These are phyloP conservation scores for Zele albiditarsus DNA, from an alignment of 2,888 invertebrate genomes.

Conservation along the genomic window DNA sequence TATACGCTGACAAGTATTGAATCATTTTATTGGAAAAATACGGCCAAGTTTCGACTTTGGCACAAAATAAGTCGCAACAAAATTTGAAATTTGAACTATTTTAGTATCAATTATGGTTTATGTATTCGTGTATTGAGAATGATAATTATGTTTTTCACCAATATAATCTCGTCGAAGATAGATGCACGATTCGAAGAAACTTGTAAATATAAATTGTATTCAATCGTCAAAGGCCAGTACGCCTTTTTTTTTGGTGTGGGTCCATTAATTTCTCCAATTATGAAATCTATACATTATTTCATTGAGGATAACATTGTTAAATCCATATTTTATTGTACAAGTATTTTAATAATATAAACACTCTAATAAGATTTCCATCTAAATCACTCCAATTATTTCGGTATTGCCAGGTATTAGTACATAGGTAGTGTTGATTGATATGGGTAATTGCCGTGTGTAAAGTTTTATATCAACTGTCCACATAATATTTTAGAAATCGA, in stretches of 20 bases:
- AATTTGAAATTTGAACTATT: conserved; percentile 40
- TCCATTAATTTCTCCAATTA: conserved; percentile 50
- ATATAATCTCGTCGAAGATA: background rate
- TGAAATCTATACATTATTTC: conserved; percentile 47
- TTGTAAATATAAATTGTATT: conserved; percentile 14
- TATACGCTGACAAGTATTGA: too few species aligned
- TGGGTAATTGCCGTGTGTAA: too few species aligned
- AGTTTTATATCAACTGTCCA: too few species aligned
- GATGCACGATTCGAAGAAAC: background rate
- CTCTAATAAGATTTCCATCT: conserved; percentile 46
- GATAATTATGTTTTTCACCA: background rate
- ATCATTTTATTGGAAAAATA: background rate
- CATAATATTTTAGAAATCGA: too few species aligned
- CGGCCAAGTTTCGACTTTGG: background rate
- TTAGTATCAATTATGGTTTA: background rate
- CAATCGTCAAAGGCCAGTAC: conserved; percentile 33
- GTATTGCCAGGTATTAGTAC: background rate
- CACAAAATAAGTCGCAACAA: background rate
- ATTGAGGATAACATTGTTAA: conserved; percentile 55
- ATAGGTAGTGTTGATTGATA: background rate
- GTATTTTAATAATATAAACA: conserved; percentile 58
- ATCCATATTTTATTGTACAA: conserved; percentile 56
- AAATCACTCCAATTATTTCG: background rate
- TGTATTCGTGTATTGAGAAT: background rate
- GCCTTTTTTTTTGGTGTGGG: conserved; percentile 51